phyloP scores from a whole-genome alignment of 2,888 invertebrate species.

The Dolichopus griseipennis region DNA sequence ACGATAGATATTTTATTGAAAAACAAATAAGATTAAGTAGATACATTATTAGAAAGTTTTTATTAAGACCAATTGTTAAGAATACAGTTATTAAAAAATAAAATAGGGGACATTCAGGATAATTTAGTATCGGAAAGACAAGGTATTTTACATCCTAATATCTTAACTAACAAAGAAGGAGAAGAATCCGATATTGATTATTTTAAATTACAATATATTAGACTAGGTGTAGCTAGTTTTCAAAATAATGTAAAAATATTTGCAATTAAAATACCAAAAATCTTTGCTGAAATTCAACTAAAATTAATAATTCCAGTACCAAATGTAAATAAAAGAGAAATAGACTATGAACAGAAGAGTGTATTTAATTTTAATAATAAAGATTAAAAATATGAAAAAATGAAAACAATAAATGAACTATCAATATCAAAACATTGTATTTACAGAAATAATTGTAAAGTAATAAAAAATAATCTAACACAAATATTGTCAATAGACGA shows the following conservation, averaged over 20 bases:
- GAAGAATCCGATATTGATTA: neutral
- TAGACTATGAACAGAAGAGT: neutral
- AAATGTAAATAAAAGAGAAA: neutral
- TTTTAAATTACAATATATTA: neutral
- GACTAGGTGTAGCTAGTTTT: neutral
- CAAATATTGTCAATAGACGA: too few species aligned
- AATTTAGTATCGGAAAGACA: slow-evolving; percentile 13
- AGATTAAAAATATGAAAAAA: neutral
- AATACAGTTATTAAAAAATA: slow-evolving; percentile 11
- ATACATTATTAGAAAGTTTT: neutral
- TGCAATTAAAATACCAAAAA: neutral
- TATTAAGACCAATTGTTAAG: slow-evolving; percentile 13
- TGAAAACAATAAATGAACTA: neutral
- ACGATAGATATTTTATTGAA: slow-evolving; percentile 2
- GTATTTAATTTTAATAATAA: neutral
- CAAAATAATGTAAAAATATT: neutral
- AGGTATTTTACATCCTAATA: slow-evolving; percentile 12
- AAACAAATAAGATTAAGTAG: neutral
- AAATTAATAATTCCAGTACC: neutral
- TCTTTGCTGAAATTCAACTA: neutral
- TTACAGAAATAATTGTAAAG: neutral
- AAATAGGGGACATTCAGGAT: slow-evolving; percentile 10
- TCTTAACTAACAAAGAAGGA: slow-evolving; percentile 2
- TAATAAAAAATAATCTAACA: neutral
- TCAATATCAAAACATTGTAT: neutral